Base-by-base conservation (phyloP, 1,140 invertebrate species). In the Plodia interpunctella region DNA sequence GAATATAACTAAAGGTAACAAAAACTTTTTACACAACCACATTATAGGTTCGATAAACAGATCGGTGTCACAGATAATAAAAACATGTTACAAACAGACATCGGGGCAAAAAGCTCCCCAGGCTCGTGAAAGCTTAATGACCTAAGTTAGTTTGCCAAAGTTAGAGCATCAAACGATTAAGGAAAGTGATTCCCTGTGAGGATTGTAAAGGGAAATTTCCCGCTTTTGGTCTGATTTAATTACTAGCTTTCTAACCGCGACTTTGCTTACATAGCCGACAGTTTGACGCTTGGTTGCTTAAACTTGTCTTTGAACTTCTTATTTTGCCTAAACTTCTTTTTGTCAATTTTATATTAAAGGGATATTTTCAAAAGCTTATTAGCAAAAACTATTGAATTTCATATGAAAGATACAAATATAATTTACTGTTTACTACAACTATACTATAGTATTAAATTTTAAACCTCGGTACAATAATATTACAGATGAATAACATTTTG, bases 111-210 rank as follows among this genome's bases (percentile, higher is more conserved):
- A 44, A 44, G 38, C 38, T 44, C 38, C 51, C 21, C 21, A 53
- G 18, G 18, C 20, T 53, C 51, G 51, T 53, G 51, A 53, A 53
- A 53, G 51, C 51, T 53, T 53, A 53, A 53, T 53, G 51, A 53
- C 51, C 51, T 25, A 53, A 53, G 51, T 53, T 53, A 53, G 51
- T 53, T 53, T 5, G 51, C 20, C 51, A 20, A 53, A 53, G 20
- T 53, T 53, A 53, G 51, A 9, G 13, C 51, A 53, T 53, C 51
- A 53, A 53, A 53, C 51, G 51, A 53, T 53, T 53, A 53, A 20
- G 10, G 20, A 25, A 53, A 53, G 51, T 53, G 20, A 53, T 53
- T 53, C n/a, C 51, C 19, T 25, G 20, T 53, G 38, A n/a, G 38
- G 38, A 44, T 44, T 44, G 38, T 44, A 44, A 32, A 44, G 38